A percentile compares a stretch with the other conserved stretches of the same genome.
phyloP scores from a whole-genome alignment of 2,888 invertebrate species.

The Steinernema scapterisci region DNA sequence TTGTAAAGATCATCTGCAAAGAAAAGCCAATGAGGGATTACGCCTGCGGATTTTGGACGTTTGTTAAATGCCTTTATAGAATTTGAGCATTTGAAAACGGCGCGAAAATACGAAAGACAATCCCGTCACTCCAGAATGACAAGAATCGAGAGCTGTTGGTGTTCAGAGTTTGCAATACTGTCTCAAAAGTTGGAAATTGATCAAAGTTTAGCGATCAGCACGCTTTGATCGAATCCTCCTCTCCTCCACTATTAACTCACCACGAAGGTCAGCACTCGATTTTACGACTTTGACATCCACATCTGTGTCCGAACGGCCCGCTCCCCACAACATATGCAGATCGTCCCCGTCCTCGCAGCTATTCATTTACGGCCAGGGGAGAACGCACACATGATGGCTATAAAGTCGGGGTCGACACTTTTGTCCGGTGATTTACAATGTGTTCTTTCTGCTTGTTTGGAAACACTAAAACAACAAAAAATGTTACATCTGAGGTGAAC shows the following conservation, averaged over 20 bases:
- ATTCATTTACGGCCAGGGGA: neutral
- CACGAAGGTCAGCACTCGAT: slow-evolving; percentile 6
- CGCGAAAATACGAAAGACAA: too few relatives aligned
- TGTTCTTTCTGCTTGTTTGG: slow-evolving; percentile 18
- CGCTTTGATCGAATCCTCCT: too few relatives aligned
- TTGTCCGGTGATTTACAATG: slow-evolving; percentile 16
- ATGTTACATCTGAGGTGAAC: slow-evolving; percentile 29
- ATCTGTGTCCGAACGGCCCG: neutral
- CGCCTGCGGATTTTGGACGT: too few relatives aligned
- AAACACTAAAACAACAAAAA: slow-evolving; percentile 5
- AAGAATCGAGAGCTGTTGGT: too few relatives aligned
- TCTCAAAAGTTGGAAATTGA: too few relatives aligned
- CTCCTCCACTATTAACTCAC: neutral
- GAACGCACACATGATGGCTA: slow-evolving; percentile 18
- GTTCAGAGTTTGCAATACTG: too few relatives aligned
- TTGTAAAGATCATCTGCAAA: too few relatives aligned
- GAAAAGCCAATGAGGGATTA: too few relatives aligned
- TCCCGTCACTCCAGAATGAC: too few relatives aligned
- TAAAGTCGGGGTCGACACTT: slow-evolving; percentile 25
- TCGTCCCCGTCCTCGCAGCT: slow-evolving; percentile 8
- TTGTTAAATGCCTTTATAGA: too few relatives aligned
- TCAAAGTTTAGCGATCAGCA: too few relatives aligned
- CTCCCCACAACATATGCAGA: slow-evolving; percentile 10
- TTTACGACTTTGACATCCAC: slow-evolving; percentile 9
- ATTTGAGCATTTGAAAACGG: too few relatives aligned